Conservation (phyloP, 2,888 invertebrate genomes). For the Agrilus cyanescens region DNA sequence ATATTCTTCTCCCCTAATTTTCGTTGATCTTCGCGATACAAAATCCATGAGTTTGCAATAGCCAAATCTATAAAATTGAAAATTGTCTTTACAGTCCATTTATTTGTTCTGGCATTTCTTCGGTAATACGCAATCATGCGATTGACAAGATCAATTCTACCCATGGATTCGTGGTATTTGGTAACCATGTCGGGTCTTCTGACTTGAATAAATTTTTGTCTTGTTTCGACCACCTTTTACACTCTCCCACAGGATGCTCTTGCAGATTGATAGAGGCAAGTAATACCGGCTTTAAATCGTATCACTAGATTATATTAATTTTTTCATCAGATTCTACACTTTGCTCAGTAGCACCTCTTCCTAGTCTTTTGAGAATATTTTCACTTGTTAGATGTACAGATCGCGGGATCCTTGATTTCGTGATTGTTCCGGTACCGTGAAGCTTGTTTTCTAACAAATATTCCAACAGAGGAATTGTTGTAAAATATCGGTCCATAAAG, state of each 20-base stretch:
- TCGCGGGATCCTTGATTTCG: conserved; percentile 17
- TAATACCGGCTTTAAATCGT: conserved; percentile 17
- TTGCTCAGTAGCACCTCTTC: conserved; percentile 16
- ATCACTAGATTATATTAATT: conserved; percentile 17
- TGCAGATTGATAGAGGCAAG: conserved; percentile 19
- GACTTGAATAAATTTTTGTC: conserved; percentile 13
- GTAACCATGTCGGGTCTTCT: conserved; percentile 16
- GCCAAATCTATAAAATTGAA: conserved; percentile 6
- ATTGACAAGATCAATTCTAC: conserved; percentile 24
- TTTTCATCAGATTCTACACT: conserved; percentile 16
- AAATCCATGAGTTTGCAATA: conserved; percentile 16
- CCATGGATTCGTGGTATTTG: conserved; percentile 20
- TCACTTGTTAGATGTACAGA: conserved; percentile 15
- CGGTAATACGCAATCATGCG: conserved; percentile 23
- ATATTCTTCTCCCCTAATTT: conserved; percentile 13
- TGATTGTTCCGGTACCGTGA: conserved; percentile 14
- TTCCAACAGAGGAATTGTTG: too few species aligned
- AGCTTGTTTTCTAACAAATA: conserved; percentile 2
- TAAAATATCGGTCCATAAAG: conserved; percentile 11
- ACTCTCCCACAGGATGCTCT: conserved; percentile 16
- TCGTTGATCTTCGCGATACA: conserved; percentile 17
- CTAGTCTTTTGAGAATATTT: conserved; percentile 14
- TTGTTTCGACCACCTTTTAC: conserved; percentile 15
- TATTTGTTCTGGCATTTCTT: conserved; percentile 18
- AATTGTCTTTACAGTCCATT: conserved; percentile 10